Conservation (phyloP, 2,888 invertebrate genomes). For the Rhagium mordax region DNA sequence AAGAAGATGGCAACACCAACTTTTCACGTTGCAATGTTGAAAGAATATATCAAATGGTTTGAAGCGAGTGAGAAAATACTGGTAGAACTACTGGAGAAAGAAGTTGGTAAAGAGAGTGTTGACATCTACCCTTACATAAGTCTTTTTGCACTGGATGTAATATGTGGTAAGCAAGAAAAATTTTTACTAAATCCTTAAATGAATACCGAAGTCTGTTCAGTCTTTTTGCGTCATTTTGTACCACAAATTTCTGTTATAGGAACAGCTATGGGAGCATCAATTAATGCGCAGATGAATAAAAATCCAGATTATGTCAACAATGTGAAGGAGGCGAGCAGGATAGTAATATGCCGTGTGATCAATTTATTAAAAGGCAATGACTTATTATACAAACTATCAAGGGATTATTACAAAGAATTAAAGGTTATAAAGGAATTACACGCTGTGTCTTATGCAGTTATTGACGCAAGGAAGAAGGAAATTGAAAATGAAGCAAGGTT, state of each 20-base stretch:
- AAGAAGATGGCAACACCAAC: slow-evolving; percentile 83
- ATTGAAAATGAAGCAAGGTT: slow-evolving; percentile 49
- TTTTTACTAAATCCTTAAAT: no score
- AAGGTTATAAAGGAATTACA: slow-evolving; percentile 71
- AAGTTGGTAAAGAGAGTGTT: slow-evolving; percentile 68
- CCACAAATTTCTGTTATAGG: no score
- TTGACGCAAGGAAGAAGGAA: slow-evolving; percentile 55
- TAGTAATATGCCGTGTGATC: slow-evolving; percentile 57
- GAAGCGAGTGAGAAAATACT: slow-evolving; percentile 76
- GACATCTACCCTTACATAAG: slow-evolving; percentile 77
- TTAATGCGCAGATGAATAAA: slow-evolving; percentile 80
- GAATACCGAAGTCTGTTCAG: no score
- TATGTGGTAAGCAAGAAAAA: slow-evolving; percentile 76
- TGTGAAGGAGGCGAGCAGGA: slow-evolving; percentile 72
- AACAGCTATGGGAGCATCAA: slow-evolving; percentile 86
- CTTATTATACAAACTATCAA: slow-evolving; percentile 70
- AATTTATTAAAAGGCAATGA: slow-evolving; percentile 71
- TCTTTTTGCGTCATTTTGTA: no score
- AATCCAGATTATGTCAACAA: slow-evolving; percentile 82
- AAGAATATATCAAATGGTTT: slow-evolving; percentile 80
- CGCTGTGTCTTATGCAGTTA: slow-evolving; percentile 73
- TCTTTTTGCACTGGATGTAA: slow-evolving; percentile 76
- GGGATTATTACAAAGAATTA: slow-evolving; percentile 74
- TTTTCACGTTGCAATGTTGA: slow-evolving; percentile 84
- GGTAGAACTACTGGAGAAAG: slow-evolving; percentile 71